Evolutionary conservation across 2,113 vertebrate genomes (phyloP).

Genomic region (Nyctereutes procyonoides): DNA sequence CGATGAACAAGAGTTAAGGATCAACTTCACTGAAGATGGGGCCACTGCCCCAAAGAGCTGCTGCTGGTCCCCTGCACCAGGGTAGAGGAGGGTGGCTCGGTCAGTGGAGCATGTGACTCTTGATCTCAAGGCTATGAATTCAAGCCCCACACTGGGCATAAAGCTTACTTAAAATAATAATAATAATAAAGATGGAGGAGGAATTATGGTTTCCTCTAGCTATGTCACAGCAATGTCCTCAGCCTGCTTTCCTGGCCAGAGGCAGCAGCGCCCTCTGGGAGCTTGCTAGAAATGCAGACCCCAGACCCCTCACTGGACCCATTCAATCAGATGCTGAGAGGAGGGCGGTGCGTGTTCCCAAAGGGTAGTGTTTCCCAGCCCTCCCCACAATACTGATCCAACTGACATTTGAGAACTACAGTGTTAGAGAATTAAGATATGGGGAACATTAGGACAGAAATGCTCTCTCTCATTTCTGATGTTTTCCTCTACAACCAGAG

Average conservation of each 20-base stretch:
- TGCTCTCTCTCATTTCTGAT: too few species aligned
- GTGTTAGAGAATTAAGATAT: neutral
- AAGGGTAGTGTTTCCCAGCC: too few species aligned
- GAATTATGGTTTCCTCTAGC: neutral
- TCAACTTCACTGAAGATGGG: neutral
- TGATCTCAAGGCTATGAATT: neutral
- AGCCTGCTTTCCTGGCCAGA: neutral
- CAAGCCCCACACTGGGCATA: neutral
- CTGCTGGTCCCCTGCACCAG: too few species aligned
- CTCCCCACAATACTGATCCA: accelerated
- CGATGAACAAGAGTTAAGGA: neutral
- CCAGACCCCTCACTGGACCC: neutral
- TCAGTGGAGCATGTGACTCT: neutral
- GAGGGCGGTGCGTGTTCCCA: neutral
- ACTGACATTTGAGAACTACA: neutral
- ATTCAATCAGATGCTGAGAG: neutral
- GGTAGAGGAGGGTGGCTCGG: neutral
- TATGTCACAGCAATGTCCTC: neutral
- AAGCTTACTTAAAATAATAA: neutral
- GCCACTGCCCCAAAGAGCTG: too few species aligned
- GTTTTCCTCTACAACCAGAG: neutral
- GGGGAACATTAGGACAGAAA: neutral
- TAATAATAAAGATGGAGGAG: neutral
- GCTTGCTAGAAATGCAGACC: neutral
- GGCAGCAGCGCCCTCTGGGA: neutral